Base-by-base conservation (phyloP, 2,113 vertebrate genomes). In the Porphyrio hochstetteri region DNA sequence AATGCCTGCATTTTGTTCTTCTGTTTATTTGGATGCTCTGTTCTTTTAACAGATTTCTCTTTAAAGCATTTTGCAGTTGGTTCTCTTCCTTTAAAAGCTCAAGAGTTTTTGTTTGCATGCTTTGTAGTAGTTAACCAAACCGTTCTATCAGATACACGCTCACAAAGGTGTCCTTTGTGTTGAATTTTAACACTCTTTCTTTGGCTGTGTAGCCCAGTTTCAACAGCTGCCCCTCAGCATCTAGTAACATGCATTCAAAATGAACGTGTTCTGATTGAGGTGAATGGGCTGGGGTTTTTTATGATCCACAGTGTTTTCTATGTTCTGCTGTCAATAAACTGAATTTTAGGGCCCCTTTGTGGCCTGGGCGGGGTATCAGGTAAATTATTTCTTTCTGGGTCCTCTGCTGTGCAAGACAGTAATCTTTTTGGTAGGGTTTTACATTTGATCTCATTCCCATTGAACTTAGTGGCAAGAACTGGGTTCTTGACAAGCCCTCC, bases 331-430 rank as follows among this genome's bases (percentile, higher is more conserved):
- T 86, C 72, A n/a, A n/a, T 56, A 55, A 93, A 87, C 44, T 68
- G 6, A 82, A 82, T 86, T 93, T 94, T 92, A 67, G 65, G 42
- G 33, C 33, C 9, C 28, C 27, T 91, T 82, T 88, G 46, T 86
- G 55, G 59, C 59, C 79, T 57, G 31, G 65, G 35, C 38, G 53
- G 65, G 15, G 11, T 71, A 60, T 89, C 60, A n/a, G 50, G 75
- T 81, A 89, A 93, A 82, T 93, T 19, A 42, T 29, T 88, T 86
- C 88, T 65, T 91, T 86, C 61, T 90, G 61, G 31, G 86, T 38
- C 48, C 35, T 68, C 36, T 92, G 36, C 31, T 86, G 20, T 64
- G 13, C 59, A 82, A 86, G 53, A 55, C 28, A 55, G 16, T 67
- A 71, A 57, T 53, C 15, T 74, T 87, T 82, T 69, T 86, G 35